These are phyloP conservation scores for Sula dactylatra DNA, from an alignment of 2,113 vertebrate species.

Conservation along the genomic window DNA sequence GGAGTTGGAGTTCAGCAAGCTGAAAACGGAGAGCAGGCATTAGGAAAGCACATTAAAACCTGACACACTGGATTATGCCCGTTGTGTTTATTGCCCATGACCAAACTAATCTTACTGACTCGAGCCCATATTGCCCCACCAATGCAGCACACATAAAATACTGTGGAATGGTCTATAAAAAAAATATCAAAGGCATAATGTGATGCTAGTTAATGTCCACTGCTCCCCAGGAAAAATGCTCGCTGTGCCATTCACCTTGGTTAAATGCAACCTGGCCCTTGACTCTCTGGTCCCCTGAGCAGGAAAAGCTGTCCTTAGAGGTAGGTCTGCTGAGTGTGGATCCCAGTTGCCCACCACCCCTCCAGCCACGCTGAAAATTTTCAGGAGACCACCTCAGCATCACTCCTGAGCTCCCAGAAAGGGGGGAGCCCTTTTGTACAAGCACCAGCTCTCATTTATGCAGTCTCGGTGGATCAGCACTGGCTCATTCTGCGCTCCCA, in stretches of 20 bases:
- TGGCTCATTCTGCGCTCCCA: background rate
- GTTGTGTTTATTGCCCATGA: constrained; percentile 32
- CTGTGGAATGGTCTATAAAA: background rate
- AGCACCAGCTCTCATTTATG: background rate
- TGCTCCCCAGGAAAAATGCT: background rate
- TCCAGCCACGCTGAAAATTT: background rate
- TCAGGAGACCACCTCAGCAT: background rate
- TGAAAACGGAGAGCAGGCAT: constrained; percentile 72
- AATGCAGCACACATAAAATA: constrained; percentile 14
- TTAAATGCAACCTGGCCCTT: background rate
- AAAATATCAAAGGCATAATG: background rate
- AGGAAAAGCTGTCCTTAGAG: background rate
- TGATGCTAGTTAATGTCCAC: background rate
- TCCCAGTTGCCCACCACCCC: background rate
- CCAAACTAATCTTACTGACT: constrained; percentile 29
- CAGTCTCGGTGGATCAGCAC: rapidly evolving
- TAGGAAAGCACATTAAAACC: background rate
- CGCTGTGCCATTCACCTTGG: background rate
- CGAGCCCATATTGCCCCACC: background rate
- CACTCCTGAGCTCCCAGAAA: background rate
- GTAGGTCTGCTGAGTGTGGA: background rate
- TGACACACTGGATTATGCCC: background rate
- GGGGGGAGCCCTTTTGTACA: background rate
- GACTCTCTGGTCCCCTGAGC: background rate
- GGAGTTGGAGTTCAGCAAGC: constrained; percentile 95